Evolutionary conservation across 2,113 vertebrate species (phyloP).

Genomic region (Mobula birostris): DNA sequence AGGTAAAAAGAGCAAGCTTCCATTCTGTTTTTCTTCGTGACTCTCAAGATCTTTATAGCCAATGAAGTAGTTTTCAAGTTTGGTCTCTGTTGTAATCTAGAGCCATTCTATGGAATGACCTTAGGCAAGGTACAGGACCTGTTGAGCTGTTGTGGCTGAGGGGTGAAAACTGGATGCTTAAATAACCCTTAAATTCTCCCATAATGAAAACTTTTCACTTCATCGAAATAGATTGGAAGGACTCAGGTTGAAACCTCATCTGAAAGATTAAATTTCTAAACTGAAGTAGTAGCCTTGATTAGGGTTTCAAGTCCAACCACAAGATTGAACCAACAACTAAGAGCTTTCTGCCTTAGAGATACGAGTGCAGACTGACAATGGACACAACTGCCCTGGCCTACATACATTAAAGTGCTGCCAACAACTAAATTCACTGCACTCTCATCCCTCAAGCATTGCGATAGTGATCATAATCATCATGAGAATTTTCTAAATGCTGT

Average conservation of each 20-base stretch:
- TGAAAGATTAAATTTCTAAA: not conserved
- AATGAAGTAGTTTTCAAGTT: not conserved
- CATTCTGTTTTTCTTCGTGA: too few species aligned
- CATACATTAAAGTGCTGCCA: not conserved
- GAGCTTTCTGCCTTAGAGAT: not conserved
- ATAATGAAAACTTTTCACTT: not conserved
- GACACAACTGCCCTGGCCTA: not conserved
- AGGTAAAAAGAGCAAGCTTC: too few species aligned
- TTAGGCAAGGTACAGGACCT: not conserved
- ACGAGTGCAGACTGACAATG: not conserved
- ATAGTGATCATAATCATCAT: not conserved
- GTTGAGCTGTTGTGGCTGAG: not conserved
- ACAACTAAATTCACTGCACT: not conserved
- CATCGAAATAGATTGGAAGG: not conserved
- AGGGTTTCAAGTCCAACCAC: not conserved
- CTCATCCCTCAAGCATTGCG: not conserved
- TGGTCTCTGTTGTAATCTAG: not conserved
- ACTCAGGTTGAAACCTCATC: not conserved
- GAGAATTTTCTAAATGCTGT: not conserved
- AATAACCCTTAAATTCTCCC: not conserved
- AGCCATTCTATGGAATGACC: not conserved
- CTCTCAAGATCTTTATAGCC: not conserved
- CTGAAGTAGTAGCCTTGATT: not conserved
- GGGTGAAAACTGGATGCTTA: not conserved
- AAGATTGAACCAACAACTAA: not conserved